Conservation (phyloP, 2,113 vertebrate genomes). For the Empidonax traillii region DNA sequence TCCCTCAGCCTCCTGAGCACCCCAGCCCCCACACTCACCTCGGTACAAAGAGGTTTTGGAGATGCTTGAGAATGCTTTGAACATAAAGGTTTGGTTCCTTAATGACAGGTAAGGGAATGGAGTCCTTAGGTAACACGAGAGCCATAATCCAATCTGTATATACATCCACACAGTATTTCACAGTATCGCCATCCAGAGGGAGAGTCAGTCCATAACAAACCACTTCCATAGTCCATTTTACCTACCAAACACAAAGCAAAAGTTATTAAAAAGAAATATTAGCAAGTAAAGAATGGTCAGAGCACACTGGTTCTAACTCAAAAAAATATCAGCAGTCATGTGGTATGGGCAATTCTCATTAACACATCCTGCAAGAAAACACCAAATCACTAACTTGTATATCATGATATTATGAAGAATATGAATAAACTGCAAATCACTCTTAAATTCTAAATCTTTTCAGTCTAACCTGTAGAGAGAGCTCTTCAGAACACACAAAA, state of each 20-base stretch:
- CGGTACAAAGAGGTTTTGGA: conserved; percentile 95
- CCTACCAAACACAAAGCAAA: conserved; percentile 71
- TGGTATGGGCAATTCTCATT: neutral
- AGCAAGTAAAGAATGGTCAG: neutral
- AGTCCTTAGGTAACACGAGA: conserved; percentile 88
- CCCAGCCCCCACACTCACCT: conserved; percentile 76
- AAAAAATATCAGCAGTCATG: neutral
- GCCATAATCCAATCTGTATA: conserved; percentile 99
- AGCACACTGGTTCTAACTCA: neutral
- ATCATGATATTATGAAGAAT: neutral
- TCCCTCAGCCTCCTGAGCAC: neutral
- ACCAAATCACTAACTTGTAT: neutral
- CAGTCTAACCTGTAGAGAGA: neutral
- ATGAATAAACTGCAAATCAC: neutral
- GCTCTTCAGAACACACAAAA: neutral
- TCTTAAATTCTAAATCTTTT: neutral
- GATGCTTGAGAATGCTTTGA: conserved; percentile 93
- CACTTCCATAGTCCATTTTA: conserved; percentile 99
- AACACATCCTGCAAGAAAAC: neutral
- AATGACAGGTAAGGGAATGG: conserved; percentile 89
- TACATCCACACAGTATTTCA: conserved; percentile 94
- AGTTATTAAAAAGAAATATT: neutral
- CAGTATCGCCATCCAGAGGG: conserved; percentile 92
- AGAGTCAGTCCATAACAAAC: conserved; percentile 94
- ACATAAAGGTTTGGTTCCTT: conserved; percentile 94